Evolutionary conservation across 2,888 invertebrate genomes (phyloP).

Genomic region (Tholera decimalis): DNA sequence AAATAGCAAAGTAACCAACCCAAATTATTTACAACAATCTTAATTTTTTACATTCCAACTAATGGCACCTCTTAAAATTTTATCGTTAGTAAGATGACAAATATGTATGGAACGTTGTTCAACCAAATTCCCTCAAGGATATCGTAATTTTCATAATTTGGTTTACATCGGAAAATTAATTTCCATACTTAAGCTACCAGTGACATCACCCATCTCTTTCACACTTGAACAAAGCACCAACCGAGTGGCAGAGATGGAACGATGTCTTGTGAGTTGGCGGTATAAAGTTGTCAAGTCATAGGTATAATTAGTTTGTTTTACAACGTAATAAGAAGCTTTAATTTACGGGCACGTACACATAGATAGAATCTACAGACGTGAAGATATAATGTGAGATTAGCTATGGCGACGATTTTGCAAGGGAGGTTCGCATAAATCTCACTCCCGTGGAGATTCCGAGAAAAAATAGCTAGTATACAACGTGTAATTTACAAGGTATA

Average conservation of each 20-base stretch:
- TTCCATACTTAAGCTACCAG: conserved; percentile 18
- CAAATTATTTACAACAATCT: no score
- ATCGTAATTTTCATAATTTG: conserved; percentile 35
- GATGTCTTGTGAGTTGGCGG: conserved; percentile 33
- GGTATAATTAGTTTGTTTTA: conserved; percentile 61
- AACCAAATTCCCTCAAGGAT: conserved; percentile 21
- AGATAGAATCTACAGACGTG: neutral
- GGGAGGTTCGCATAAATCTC: no score
- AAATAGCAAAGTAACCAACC: no score
- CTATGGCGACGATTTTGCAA: no score
- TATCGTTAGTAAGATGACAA: neutral
- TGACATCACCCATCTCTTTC: conserved; percentile 22
- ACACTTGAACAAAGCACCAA: neutral
- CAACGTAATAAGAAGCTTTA: conserved; percentile 43
- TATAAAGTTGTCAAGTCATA: conserved; percentile 57
- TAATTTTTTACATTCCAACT: no score
- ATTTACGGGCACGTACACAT: conserved; percentile 5
- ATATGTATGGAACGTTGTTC: neutral
- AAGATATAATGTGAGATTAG: no score
- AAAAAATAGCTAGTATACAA: no score
- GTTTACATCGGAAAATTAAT: conserved; percentile 46
- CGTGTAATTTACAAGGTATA: no score
- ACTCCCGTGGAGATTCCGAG: no score
- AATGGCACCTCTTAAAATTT: no score
- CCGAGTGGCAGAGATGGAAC: conserved; percentile 41